phyloP scores from a whole-genome alignment of 1,140 invertebrate genomes.

The Geopemphigus sp. region DNA sequence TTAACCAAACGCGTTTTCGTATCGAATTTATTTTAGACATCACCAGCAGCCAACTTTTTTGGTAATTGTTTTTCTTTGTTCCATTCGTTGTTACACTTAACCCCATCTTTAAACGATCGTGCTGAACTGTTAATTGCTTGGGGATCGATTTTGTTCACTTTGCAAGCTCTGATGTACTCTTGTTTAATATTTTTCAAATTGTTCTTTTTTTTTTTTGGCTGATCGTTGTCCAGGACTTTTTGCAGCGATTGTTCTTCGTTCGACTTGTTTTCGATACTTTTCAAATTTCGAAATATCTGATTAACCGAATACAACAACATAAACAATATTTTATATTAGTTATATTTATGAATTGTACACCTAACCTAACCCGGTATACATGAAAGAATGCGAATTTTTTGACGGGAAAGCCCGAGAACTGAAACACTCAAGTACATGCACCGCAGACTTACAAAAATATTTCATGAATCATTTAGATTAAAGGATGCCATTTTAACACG shows the following conservation, averaged over 20 bases:
- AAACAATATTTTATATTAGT: neutral
- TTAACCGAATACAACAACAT: neutral
- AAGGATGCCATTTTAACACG: too few relatives aligned
- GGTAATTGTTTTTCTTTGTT: neutral
- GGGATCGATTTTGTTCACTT: neutral
- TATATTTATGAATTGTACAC: too few relatives aligned
- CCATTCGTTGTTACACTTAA: neutral
- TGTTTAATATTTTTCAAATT: neutral
- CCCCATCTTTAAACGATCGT: neutral
- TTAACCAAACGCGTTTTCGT: neutral
- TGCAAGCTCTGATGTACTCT: neutral
- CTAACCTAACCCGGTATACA: too few relatives aligned
- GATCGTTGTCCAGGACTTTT: neutral
- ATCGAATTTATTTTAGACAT: neutral
- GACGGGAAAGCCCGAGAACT: too few relatives aligned
- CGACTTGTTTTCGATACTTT: neutral
- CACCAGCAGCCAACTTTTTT: neutral
- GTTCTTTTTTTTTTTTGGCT: neutral
- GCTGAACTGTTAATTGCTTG: neutral
- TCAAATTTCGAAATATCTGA: neutral
- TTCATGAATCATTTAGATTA: too few relatives aligned
- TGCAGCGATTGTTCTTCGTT: neutral
- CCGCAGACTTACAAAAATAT: too few relatives aligned
- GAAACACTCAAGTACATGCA: too few relatives aligned
- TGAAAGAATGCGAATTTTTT: too few relatives aligned